Evolutionary conservation across 2,113 vertebrate species (phyloP), one percentile per base, ranked within the genome.

Genomic region (Calyptommatus sinebrachiatus): DNA sequence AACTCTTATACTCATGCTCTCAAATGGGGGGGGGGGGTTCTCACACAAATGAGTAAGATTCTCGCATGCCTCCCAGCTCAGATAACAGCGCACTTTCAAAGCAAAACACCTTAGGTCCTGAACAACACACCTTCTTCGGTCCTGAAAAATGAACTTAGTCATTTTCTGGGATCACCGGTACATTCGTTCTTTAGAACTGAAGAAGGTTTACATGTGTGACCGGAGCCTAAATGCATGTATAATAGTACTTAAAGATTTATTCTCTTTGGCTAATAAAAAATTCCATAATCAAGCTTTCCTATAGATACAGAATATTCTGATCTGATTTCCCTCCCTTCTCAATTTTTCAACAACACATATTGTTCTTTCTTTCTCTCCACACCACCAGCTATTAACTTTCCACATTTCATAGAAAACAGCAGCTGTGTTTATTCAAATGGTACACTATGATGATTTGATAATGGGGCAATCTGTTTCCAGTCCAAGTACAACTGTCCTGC

Each of bases 351-450:
- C 90, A 91, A 78, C 87, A 85, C 87, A 90, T 92, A 94, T 91
- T 93, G 92, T 93, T 92, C 87, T 79, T 85, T 89, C 91, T 89
- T 88, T 86, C 35, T 91, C 92, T 93, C 50, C 50, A 24, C 50
- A 60, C 24, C 53, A 57, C 62, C 8, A 81, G 84, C 88, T 95
- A 91, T 87, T 94, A 92, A 92, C 93, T 65, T 93, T 90, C 91
- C 90, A 83, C 91, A 85, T 94, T 95, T 94, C 94, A 93, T 94
- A 92, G 92, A 93, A 95, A 95, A 96, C 92, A 96, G 85, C 95
- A 95, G 95, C 95, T 95, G 94, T 94, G 94, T 95, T 95, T 95
- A 92, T 95, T 93, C 89, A 87, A 93, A 93, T 73, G 86, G 90
- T 88, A 89, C 80, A 85, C 90, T 89, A 92, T 91, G 90, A 94